phyloP scores from a whole-genome alignment of 1,140 invertebrate genomes.

The Drosophila nigrodunni region DNA sequence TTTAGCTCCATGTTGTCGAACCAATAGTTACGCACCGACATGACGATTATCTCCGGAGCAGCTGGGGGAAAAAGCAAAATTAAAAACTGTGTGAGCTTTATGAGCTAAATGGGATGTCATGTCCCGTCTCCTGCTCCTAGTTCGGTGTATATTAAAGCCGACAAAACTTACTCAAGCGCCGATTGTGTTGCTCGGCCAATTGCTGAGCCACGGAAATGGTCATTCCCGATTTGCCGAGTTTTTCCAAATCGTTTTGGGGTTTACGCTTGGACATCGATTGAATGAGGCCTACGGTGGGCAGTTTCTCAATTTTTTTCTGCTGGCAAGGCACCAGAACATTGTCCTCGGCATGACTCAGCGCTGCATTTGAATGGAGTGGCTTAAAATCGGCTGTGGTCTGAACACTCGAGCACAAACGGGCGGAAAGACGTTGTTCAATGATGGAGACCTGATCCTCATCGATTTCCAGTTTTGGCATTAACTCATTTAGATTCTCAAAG shows the following conservation, averaged over 20 bases:
- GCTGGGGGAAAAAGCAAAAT: background rate
- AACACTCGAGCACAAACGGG: background rate
- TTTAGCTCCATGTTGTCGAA: slow-evolving; percentile 41
- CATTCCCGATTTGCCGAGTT: background rate
- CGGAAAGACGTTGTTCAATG: background rate
- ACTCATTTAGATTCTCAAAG: background rate
- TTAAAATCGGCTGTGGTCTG: background rate
- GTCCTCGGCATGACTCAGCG: background rate
- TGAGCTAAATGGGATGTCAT: background rate
- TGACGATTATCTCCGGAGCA: background rate
- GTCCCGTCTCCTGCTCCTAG: too few species aligned
- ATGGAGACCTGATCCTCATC: background rate
- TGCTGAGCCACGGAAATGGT: background rate
- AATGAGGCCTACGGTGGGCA: background rate
- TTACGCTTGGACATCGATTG: background rate
- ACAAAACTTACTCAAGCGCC: background rate
- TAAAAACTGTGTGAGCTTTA: too few species aligned
- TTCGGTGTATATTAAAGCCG: background rate
- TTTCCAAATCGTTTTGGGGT: background rate
- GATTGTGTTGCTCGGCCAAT: background rate
- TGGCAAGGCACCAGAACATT: background rate
- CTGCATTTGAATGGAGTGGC: background rate
- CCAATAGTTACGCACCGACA: slow-evolving; percentile 15
- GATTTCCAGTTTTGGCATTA: background rate
- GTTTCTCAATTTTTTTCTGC: background rate